These are phyloP conservation scores for Apostichopus parvimensis DNA, from an alignment of 35 echinoderm and acorn worm genomes.

Conservation along the genomic window DNA sequence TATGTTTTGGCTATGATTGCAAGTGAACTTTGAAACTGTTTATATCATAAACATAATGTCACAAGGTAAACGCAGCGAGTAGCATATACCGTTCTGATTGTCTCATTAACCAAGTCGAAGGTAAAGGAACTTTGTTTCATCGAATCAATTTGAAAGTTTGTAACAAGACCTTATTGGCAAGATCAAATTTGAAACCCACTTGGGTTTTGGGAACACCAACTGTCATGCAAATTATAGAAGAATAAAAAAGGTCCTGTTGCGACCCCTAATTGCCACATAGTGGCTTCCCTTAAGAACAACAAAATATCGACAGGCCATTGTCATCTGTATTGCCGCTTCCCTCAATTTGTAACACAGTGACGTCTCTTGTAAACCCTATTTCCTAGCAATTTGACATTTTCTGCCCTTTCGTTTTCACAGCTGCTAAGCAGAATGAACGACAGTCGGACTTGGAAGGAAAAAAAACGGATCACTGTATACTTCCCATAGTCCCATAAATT, in stretches of 20 bases:
- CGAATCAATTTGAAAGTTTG: conserved; percentile 9
- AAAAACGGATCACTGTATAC: too few species aligned
- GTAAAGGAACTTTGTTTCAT: conserved; percentile 32
- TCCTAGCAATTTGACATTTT: conserved; percentile 6
- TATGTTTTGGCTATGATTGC: background rate
- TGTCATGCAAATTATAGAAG: background rate
- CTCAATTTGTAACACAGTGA: conserved; percentile 7
- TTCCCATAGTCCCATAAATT: too few species aligned
- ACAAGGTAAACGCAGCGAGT: background rate
- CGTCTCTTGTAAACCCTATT: background rate
- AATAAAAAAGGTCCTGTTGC: conserved; percentile 9
- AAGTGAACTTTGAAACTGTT: background rate
- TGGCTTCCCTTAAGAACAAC: conserved; percentile 1
- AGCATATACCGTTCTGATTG: background rate
- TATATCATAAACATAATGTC: background rate
- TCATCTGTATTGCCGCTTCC: background rate
- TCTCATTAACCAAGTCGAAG: background rate
- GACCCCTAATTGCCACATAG: conserved; percentile 48
- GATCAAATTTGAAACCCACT: conserved; percentile 27
- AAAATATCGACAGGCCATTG: background rate
- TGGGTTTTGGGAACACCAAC: conserved; percentile 13
- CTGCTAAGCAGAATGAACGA: background rate
- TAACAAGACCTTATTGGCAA: conserved; percentile 33
- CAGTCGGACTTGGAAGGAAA: too few species aligned
- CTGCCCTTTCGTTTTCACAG: conserved; percentile 11